phyloP scores from a whole-genome alignment of 2,888 invertebrate species.

The Halocaridina rubra region DNA sequence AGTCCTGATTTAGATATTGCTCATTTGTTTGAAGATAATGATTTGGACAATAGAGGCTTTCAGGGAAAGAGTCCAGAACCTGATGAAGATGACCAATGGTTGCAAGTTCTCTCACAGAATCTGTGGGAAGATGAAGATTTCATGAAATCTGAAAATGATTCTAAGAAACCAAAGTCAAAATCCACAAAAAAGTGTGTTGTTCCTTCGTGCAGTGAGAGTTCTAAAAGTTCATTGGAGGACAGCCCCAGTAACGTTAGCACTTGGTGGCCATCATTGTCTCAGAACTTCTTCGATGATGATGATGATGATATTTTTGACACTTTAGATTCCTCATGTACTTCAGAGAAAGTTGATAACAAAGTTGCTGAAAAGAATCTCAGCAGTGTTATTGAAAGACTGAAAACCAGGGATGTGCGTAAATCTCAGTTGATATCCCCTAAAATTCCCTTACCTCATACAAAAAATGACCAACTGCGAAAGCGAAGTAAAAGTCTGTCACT shows the following conservation, averaged over 20 bases:
- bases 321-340: background rate
- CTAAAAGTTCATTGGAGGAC: background rate
- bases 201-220: background rate
- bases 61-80: background rate
- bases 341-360: background rate
- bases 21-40: background rate
- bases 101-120: constrained; percentile 50
- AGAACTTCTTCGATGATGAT: constrained; percentile 9
- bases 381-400: constrained; percentile 2
- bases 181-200: background rate
- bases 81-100: constrained; percentile 46
- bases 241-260: background rate
- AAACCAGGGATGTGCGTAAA: background rate
- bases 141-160: background rate
- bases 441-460: background rate
- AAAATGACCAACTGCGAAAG: background rate
- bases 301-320: background rate
- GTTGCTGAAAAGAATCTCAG: background rate
- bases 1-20: constrained; percentile 24
- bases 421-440: constrained; percentile 20
- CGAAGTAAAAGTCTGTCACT: background rate
- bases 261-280: constrained; percentile 41
- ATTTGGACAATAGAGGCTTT: background rate
- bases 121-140: constrained; percentile 32
- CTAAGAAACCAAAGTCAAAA: background rate